Evolutionary conservation across 2,113 vertebrate genomes (phyloP), one percentile per base, ranked within the genome.

Genomic region (Hemiscyllium ocellatum): DNA sequence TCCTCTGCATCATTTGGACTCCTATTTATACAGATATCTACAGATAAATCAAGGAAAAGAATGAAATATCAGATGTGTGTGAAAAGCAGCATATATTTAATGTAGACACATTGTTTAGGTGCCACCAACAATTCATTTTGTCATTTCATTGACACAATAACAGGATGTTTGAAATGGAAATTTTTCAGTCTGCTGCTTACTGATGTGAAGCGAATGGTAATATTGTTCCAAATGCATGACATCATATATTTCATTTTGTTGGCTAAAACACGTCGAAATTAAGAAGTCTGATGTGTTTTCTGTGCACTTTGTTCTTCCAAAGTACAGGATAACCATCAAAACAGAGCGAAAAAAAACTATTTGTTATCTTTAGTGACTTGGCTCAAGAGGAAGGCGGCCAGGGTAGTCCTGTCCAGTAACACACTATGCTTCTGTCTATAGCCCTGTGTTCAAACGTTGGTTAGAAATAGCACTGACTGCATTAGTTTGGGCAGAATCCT

Each of bases 281-380:
- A 65, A 37, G 61, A 93, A 66, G 33, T 37, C 89, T 91, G 89
- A 66, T 4, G 10, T 66, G 87, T 7, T 91, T 61, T 93, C 61
- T 37, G 89, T 91, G 65, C 89, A 66, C n/a, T 90, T 90, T 90
- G 87, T 65, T 90, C 89, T 65, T 37, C n/a, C 78, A 83, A 42
- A 83, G 78, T 83, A 83, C 80, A 83, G 37, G 80, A 83, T 83
- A 47, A 93, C 61, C n/a, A 66, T 93, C 89, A 93, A 37, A 66
- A 47, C 42, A 47, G 17, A 91, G 7, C 12, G 1, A 76, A 83
- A 61, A 91, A 66, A 91, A 91, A n/a, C 87, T 65, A 6, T 37
- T 66, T 91, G 61, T 91, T 91, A 17, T 37, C 1, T 37, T 20
- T 66, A 66, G 13, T 91, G 89, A n/a, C 37, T 83, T 37, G 89